These are phyloP conservation scores for Saimiri boliviensis DNA, from an alignment of 2,113 vertebrate species.

Conservation along the genomic window DNA sequence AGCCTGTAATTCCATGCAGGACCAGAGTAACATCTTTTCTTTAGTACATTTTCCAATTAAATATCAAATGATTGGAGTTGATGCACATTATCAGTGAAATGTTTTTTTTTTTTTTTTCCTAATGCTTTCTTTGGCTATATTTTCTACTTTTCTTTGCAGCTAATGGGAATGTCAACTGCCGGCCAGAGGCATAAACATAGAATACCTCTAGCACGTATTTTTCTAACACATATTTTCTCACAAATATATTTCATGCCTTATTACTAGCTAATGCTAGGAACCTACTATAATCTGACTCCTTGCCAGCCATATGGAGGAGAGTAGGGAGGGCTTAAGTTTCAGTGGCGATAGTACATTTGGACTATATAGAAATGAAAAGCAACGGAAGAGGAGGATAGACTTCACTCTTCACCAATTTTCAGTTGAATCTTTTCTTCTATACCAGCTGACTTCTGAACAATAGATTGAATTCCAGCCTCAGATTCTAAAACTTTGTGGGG, in stretches of 20 bases:
- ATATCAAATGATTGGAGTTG: neutral
- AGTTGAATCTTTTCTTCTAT: constrained; percentile 32
- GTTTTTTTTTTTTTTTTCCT: constrained; percentile 44
- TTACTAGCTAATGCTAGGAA: neutral
- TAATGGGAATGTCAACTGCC: neutral
- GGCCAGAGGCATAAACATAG: neutral
- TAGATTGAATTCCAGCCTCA: constrained; percentile 40
- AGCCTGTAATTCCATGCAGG: neutral
- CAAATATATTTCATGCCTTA: neutral
- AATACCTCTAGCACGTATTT: neutral
- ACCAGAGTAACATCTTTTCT: neutral
- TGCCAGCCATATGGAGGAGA: neutral
- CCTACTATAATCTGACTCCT: neutral
- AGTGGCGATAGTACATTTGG: neutral
- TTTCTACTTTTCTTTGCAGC: constrained; percentile 8
- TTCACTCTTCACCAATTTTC: neutral
- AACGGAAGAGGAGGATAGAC: neutral
- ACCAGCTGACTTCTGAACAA: constrained; percentile 44
- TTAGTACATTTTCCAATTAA: neutral
- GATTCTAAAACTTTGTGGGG: constrained; percentile 46
- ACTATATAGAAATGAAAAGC: constrained; percentile 12
- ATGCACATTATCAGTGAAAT: neutral
- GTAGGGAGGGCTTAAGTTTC: neutral
- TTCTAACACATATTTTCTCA: neutral
- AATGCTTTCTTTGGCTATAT: neutral